These are phyloP conservation scores for Drosophila vallismaia DNA, from an alignment of 2,888 invertebrate species.

Conservation along the genomic window DNA sequence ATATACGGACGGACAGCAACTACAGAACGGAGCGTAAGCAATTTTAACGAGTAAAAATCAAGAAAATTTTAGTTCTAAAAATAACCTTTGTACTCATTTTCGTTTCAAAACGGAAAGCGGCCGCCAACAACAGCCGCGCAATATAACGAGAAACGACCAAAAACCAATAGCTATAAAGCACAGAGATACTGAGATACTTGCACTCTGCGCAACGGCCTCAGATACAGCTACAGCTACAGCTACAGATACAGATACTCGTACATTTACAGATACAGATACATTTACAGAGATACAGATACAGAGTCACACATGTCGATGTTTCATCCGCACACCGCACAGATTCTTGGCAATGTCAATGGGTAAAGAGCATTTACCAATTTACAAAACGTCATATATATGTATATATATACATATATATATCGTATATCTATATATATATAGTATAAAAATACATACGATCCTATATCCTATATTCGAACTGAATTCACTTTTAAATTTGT, in stretches of 20 bases:
- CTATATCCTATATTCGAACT: neutral
- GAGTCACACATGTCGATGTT: neutral
- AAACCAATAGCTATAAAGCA: slow-evolving; percentile 73
- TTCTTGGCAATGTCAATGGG: slow-evolving; percentile 34
- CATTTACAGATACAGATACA: neutral
- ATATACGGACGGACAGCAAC: slow-evolving; percentile 35
- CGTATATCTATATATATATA: neutral
- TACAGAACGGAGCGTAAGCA: slow-evolving; percentile 71
- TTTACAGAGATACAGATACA: neutral
- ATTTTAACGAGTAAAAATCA: slow-evolving; percentile 77
- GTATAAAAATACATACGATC: neutral
- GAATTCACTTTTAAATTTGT: neutral
- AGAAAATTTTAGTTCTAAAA: slow-evolving; percentile 77
- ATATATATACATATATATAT: neutral
- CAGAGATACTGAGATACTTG: slow-evolving; percentile 61
- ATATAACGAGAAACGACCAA: slow-evolving; percentile 59
- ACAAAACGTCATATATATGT: neutral
- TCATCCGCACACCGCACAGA: slow-evolving; percentile 5
- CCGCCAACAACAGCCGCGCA: slow-evolving; percentile 36
- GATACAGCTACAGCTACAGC: slow-evolving; percentile 18
- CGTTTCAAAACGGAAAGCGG: slow-evolving; percentile 61
- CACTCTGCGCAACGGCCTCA: slow-evolving; percentile 22
- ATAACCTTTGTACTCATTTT: slow-evolving; percentile 78
- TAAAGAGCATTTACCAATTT: slow-evolving; percentile 11
- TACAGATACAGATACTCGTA: neutral